Evolutionary conservation across 1,140 invertebrate species (phyloP).

Genomic region (Leptopilina clavipes): DNA sequence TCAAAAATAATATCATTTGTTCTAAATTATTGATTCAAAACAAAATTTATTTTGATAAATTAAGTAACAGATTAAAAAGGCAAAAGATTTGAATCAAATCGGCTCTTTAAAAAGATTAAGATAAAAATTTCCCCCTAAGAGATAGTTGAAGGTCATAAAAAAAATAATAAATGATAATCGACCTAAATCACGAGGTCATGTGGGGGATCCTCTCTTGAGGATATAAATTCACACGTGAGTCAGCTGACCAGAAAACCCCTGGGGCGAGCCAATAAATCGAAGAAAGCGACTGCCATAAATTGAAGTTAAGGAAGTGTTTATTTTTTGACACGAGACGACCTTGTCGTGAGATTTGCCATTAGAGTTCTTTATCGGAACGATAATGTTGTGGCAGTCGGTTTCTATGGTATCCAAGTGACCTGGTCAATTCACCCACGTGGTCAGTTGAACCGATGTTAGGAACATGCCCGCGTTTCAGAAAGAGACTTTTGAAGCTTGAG

Average conservation of each 20-base stretch:
- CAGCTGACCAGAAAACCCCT: not conserved
- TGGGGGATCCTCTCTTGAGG: not conserved
- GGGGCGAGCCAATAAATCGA: not conserved
- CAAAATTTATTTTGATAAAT: too few species aligned
- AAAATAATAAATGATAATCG: conserved; percentile 8
- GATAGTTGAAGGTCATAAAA: not conserved
- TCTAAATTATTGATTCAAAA: too few species aligned
- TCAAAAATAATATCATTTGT: too few species aligned
- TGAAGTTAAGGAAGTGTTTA: conserved; percentile 42
- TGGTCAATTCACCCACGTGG: conserved; percentile 74
- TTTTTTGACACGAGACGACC: conserved; percentile 57
- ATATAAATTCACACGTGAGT: not conserved
- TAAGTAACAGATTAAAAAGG: too few species aligned
- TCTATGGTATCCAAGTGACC: conserved; percentile 71
- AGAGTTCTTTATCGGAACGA: conserved; percentile 52
- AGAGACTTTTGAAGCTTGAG: conserved; percentile 41
- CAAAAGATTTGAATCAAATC: too few species aligned
- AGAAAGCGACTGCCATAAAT: conserved; percentile 19
- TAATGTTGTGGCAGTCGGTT: conserved; percentile 68
- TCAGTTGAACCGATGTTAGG: conserved; percentile 55
- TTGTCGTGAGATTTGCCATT: conserved; percentile 62
- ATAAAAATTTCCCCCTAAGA: not conserved
- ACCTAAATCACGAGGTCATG: conserved; percentile 6
- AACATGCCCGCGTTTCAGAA: too few species aligned
- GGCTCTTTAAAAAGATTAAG: too few species aligned